Base-by-base conservation (phyloP, 2,888 invertebrate species). In the Oligia latruncula region DNA sequence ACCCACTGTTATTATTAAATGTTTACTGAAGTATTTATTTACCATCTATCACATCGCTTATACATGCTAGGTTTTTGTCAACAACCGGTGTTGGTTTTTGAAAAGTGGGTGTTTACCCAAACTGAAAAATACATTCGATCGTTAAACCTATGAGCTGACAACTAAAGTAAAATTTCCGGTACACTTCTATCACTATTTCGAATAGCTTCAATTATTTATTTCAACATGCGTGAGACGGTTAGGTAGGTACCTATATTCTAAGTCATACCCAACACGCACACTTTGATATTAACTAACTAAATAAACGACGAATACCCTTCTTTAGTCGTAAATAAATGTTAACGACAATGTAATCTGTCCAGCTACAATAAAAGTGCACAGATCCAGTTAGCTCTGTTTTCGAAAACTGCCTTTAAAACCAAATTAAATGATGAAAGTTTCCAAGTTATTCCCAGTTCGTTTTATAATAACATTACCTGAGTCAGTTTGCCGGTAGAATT, bases 391-490 rank as follows among this genome's bases (percentile, higher is more conserved):
- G 85, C 86, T 88, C 76, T 87, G 90, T 88, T 91, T 91, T 90
- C 80, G 84, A 88, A 90, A 92, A 92, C 91, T 91, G 90, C 89
- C 90, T 92, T 93, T 90, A 90, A 92, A 91, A 90, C 90, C 89
- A 92, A 94, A 94, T 94, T 92, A 93, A 94, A 93, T 94, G 90
- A 93, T 92, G 91, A 93, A 92, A 95, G 90, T 95, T 94, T 90
- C 83, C 80, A 92, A 94, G 93, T 93, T 95, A 93, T 93, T 92
- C 92, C 85, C 89, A 92, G 93, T 93, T 92, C 92, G 92, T 93
- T 92, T 87, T 91, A 92, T 93, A 93, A 94, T 91, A 92, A 92
- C 93, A 94, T 95, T 93, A 93, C 91, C 92, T 93, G 92, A 92
- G 91, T 92, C 91, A 93, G 93, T 93, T 94, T 92, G 90, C 91